These are phyloP conservation scores for Neodontobutis hainanensis DNA, from an alignment of 2,113 vertebrate species.

Conservation along the genomic window DNA sequence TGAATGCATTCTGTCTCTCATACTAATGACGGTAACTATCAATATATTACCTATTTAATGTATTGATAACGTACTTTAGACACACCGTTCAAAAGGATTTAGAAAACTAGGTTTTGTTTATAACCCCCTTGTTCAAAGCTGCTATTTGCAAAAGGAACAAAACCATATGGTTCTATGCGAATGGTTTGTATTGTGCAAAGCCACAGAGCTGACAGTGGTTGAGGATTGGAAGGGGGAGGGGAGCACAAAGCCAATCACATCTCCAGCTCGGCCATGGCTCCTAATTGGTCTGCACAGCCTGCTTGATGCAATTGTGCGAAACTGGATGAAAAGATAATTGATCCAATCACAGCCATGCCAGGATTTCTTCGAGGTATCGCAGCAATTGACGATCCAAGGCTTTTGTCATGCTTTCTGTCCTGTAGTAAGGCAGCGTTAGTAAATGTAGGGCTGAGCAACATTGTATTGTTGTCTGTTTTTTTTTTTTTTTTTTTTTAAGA, in stretches of 20 bases:
- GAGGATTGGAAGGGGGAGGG: slow-evolving; percentile 41
- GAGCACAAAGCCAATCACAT: slow-evolving; percentile 45
- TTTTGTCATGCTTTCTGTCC: not conserved
- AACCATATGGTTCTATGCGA: slow-evolving; percentile 68
- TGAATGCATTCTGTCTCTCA: slow-evolving; percentile 5
- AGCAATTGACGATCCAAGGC: slow-evolving; percentile 9
- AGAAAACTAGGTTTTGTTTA: not conserved
- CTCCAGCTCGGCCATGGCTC: slow-evolving; percentile 43
- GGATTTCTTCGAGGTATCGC: slow-evolving; percentile 19
- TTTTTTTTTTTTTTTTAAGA: slow-evolving; percentile 1
- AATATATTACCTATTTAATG: not conserved
- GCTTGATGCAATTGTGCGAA: slow-evolving; percentile 45
- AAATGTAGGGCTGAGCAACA: not conserved
- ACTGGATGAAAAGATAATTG: slow-evolving; percentile 46
- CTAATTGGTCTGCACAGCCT: slow-evolving; percentile 52
- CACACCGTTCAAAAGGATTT: not conserved
- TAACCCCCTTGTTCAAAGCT: slow-evolving; percentile 8
- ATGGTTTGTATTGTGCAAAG: slow-evolving; percentile 47
- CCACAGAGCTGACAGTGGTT: slow-evolving; percentile 52
- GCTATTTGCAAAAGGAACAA: slow-evolving; percentile 50
- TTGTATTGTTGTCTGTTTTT: no score
- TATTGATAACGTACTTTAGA: not conserved
- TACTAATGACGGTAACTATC: slow-evolving; percentile 2
- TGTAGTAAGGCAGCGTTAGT: not conserved
- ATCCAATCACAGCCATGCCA: slow-evolving; percentile 21